phyloP scores from a whole-genome alignment of 1,140 invertebrate species.

The Lordiphosa clarofinis region DNA sequence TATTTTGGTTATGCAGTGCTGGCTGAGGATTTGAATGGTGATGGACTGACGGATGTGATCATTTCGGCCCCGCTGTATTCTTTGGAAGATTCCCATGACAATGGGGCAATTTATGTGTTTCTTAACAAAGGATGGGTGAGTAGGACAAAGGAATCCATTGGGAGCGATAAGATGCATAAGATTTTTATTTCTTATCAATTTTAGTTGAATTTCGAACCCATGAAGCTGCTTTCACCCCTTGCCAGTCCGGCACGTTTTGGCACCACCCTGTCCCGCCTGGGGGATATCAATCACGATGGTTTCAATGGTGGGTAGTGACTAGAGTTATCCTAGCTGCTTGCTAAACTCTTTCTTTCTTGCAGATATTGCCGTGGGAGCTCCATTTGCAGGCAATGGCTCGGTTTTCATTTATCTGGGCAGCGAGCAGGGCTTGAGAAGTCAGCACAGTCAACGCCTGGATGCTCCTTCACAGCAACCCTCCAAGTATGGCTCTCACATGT shows the following conservation, averaged over 20 bases:
- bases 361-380: constrained; percentile 86
- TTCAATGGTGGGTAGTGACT: constrained; percentile 81
- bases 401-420: constrained; percentile 85
- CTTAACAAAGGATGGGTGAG: constrained; percentile 81
- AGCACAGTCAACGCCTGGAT: constrained; percentile 80
- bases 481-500: constrained; percentile 66
- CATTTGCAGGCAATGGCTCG: constrained; percentile 84
- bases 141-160: constrained; percentile 26
- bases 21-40: constrained; percentile 86
- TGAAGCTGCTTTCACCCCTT: constrained; percentile 48
- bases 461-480: constrained; percentile 54
- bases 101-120: constrained; percentile 83
- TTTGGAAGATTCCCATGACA: constrained; percentile 80
- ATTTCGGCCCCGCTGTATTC: constrained; percentile 89
- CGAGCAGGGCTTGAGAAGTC: constrained; percentile 81
- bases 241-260: constrained; percentile 82
- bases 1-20: constrained; percentile 88
- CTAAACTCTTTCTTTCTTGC: constrained; percentile 17
- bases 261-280: constrained; percentile 82
- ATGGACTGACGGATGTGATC: constrained; percentile 86
- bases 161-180: constrained; percentile 53
- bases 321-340: neutral
- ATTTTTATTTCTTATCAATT: constrained; percentile 8
- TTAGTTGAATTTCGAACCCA: constrained; percentile 70
- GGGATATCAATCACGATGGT: constrained; percentile 85